Evolutionary conservation across 2,113 vertebrate species (phyloP), one percentile per base, ranked within the genome.

Genomic region (Corydoras sp.): DNA sequence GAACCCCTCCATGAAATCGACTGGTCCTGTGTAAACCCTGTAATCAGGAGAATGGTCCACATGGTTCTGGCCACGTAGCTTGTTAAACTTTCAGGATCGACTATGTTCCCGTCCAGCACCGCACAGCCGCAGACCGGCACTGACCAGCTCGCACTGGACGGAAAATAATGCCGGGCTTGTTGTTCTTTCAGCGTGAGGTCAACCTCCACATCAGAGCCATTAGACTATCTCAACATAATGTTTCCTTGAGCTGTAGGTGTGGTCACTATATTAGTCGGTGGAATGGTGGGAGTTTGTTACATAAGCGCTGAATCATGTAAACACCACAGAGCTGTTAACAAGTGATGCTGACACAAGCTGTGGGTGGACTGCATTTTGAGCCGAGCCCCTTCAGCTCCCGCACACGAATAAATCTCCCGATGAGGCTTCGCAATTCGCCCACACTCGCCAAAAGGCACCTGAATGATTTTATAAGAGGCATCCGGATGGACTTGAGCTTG

Each of bases 401-500:
- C 76, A 53, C 68, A 15, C 84, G 83, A 88, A 87, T 86, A 89
- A 83, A 81, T 85, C 83, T 82, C 72, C 77, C 81, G 72, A 72
- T 65, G 68, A 80, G 68, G 35, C 72, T 30, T 49, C 51, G 15
- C 35, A 72, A 0, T 35, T 67, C 73, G 74, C 80, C 76, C 76
- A 78, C 80, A 53, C 60, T 15, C n/a, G 65, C 62, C 73, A 62
- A 69, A 62, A 69, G 76, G 55, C 74, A 78, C 76, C 80, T 80
- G 79, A 76, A 75, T 64, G 66, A 64, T 71, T 63, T 50, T 62
- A 55, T 50, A 69, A 30, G 51, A 32, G 43, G 64, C 71, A 73
- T 78, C 79, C 66, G 62, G 62, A 64, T 62, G 66, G 73, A 61
- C 75, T 76, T 58, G 54, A 73, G 62, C 62, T 74, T 24, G 43